Base-by-base conservation (phyloP, 2,888 invertebrate genomes). In the Euproctis similis region DNA sequence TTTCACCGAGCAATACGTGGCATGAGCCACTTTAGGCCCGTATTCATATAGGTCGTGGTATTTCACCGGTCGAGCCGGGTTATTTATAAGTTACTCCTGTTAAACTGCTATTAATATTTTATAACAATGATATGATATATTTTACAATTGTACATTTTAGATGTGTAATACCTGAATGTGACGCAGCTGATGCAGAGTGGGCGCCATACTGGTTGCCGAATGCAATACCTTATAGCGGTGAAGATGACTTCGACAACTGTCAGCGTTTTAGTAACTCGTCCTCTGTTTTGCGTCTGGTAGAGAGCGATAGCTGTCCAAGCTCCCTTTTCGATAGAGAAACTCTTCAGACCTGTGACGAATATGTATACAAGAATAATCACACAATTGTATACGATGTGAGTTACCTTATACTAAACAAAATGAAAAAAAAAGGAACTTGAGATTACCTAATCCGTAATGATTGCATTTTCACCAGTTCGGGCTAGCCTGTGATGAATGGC, bases 401-500 rank as follows among this genome's bases (percentile, higher is more conserved):
- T 61, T 21, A 6, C 3, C 5, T 2, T 8, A 21, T 5, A 8
- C 8, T 24, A 4, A n/a, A 8, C 1, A 8, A 14, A 6, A n/a
- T 9, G 8, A 8, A 14, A 3, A 4, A 14, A 8, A 4, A 14
- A 14, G 4, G 6, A 2, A 17, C 5, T 6, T 6, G 9, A 9
- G 9, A 8, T 3, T 13, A 4, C 12, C 9, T 17, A 11, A 18
- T 16, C 16, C 4, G 7, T 19, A 19, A 8, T 19, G 8, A 4
- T 8, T 8, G 8, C 8, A 4, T 19, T 8, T 19, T 28, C 8
- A 20, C 7, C 45, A 91, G 91, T 91, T 88, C 60, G 70, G 72
- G 34, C 58, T 91, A 34, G 87, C 87, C 1, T 91, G 91, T 45
- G 86, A 88, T 24, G 85, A 81, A 82, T 93, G 92, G 92, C 89